Base-by-base conservation (phyloP, 2,797 vertebrate species). In the Amblyraja radiata region DNA sequence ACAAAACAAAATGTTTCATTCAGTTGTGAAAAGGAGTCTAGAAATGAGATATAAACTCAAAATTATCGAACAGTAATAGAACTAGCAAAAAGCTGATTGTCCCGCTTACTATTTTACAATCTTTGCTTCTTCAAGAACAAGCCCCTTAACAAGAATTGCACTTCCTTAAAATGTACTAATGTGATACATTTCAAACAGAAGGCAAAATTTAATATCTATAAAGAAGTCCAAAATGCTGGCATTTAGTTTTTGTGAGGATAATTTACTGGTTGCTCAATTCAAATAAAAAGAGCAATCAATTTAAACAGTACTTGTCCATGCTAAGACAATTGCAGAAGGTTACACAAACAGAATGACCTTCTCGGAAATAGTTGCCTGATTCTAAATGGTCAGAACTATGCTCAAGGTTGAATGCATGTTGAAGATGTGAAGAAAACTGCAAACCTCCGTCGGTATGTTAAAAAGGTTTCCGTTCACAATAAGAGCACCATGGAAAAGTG, bases 401-500 rank as follows among this genome's bases (percentile, higher is more conserved):
- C 58, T 86, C 58, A 32, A 88, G 61, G 61, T 88, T 88, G 84
- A 68, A 88, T 54, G 65, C 84, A 90, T 23, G 18, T 32, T 68
- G 63, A 23, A 71, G 86, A 90, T 65, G 32, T 71, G n/a, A 90
- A 90, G 65, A 63, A 71, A 90, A 23, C 36, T 90, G 86, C 71
- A 90, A 90, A 39, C 32, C 18, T 58, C 65, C n/a, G 25, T 25
- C 71, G 18, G 32, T 39, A 63, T 71, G 21, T n/a, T 65, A 36
- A 90, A 90, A 71, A 90, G 71, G 32, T 36, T 39, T 90, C 71
- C 71, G 32, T 90, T 90, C 63, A 71, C 13, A 36, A 23, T 39
- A 36, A 39, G 63, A 90, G n/a, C 18, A 25, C 7, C 18, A 65
- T 90, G n/a, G 86, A 84, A 88, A 61, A 88, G 83, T 21, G 21